Evolutionary conservation across 2,113 vertebrate species (phyloP), one percentile per base, ranked within the genome.

Genomic region (Brachyistius frenatus): DNA sequence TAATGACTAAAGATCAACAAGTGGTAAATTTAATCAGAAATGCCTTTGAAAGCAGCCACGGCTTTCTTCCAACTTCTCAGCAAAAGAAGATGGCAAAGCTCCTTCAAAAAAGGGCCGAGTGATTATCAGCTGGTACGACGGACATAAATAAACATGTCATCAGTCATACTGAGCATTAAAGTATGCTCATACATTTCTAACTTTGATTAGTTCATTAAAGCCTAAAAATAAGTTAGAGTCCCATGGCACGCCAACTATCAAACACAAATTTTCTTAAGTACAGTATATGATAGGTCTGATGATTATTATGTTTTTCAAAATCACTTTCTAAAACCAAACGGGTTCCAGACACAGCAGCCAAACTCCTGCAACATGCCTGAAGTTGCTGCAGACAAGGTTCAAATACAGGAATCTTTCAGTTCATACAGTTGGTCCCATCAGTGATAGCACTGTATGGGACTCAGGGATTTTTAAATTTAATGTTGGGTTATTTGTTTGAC

Each of bases 101-200:
- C 16, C 54, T 72, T 47, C 41, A 46, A 71, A 58, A 66, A 73
- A 76, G 50, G 62, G 65, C 7, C 2, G 2, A 66, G 73, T 85
- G 73, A 91, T 89, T 70, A 86, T 75, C 61, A 72, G 77, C 78
- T 11, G 65, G 39, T 60, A 55, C 80, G 65, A 66, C 58, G 49
- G 30, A 76, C 62, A 80, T 88, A 85, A 87, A 89, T 85, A 86
- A 86, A 88, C 76, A 81, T 85, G 86, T 73, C 80, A 84, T 82
- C 81, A 81, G 62, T 66, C 67, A 58, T 14, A 58, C 66, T 2
- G 3, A 68, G 64, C 37, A 61, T 73, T 81, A 30, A 78, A 73
- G 78, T 73, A 84, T 76, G 72, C 32, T 80, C 63, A 79, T 75
- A 36, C 41, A 68, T 71, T 77, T 81, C 5, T 16, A 47, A 68